Percentiles rank a stretch among this genome's conserved stretches.
phyloP scores from a whole-genome alignment of 2,797 vertebrate species.

The Valencia hispanica region DNA sequence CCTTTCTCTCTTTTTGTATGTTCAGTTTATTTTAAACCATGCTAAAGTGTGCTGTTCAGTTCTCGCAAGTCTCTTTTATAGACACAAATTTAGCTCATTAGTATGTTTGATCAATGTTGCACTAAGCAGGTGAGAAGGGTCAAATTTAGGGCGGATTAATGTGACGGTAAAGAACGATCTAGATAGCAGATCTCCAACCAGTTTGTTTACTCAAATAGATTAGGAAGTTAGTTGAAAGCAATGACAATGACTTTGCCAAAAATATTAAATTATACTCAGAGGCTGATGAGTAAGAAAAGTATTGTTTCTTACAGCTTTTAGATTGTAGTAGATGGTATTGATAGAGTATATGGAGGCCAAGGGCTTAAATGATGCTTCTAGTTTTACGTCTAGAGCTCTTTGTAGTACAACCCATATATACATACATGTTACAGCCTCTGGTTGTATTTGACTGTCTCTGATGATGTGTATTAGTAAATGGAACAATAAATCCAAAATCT shows the following conservation, averaged over 20 bases:
- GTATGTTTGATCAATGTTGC: background rate
- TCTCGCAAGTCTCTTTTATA: background rate
- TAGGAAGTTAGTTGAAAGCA: conserved; percentile 3
- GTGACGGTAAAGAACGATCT: background rate
- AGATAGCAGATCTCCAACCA: background rate
- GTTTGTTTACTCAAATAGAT: background rate
- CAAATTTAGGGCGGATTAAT: background rate
- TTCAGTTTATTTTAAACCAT: conserved; percentile 5
- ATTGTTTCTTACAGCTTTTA: conserved; percentile 3
- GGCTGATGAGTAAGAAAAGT: conserved; percentile 4
- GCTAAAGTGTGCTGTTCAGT: background rate
- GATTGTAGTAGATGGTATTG: conserved; percentile 12
- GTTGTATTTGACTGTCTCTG: conserved; percentile 15
- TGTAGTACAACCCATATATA: conserved; percentile 5
- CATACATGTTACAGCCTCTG: conserved; percentile 1
- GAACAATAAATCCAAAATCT: conserved; percentile 22
- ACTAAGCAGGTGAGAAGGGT: background rate
- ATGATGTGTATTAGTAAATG: conserved; percentile 4
- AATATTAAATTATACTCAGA: conserved; percentile 14
- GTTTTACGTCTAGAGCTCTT: conserved; percentile 15
- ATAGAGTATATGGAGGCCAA: conserved; percentile 6
- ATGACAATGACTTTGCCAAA: conserved; percentile 14
- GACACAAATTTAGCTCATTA: background rate
- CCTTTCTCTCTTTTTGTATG: background rate
- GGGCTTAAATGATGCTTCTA: background rate